Conservation (phyloP, 2,113 vertebrate genomes). For the Misgurnus mizolepis region DNA sequence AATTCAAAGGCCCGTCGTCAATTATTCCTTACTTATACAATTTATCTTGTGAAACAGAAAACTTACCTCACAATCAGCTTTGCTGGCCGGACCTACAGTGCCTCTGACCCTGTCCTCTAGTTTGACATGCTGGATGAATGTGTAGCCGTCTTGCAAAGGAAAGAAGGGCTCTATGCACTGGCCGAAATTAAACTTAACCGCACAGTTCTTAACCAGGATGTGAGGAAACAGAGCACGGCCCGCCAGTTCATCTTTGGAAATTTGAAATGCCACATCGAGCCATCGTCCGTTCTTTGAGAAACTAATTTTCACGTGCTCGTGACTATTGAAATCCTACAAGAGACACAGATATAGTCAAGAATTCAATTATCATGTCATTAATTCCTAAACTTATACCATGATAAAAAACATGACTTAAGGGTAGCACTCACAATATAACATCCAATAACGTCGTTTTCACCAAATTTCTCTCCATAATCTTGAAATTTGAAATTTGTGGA, state of each 20-base stretch:
- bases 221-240: slow-evolving; percentile 86
- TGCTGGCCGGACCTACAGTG: slow-evolving; percentile 80
- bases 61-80: slow-evolving; percentile 84
- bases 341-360: background rate
- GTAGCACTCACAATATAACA: slow-evolving; percentile 87
- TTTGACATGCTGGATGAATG: slow-evolving; percentile 81
- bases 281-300: slow-evolving; percentile 86
- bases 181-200: slow-evolving; percentile 91
- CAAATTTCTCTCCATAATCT: slow-evolving; percentile 85
- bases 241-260: slow-evolving; percentile 75
- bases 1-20: too few species aligned
- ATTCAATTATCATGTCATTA: too few species aligned
- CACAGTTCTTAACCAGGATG: slow-evolving; percentile 89
- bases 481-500: slow-evolving; percentile 83
- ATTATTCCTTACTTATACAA: too few species aligned
- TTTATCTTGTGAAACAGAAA: too few species aligned
- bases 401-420: too few species aligned
- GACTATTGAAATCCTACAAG: slow-evolving; percentile 83
- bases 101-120: slow-evolving; percentile 80
- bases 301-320: slow-evolving; percentile 81
- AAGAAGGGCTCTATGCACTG: slow-evolving; percentile 81
- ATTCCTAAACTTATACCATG: too few species aligned
- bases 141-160: slow-evolving; percentile 79
- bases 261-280: slow-evolving; percentile 80
- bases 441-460: slow-evolving; percentile 88